Base-by-base conservation (phyloP, 2,888 invertebrate genomes). In the Amblyjoppa fuscipennis region DNA sequence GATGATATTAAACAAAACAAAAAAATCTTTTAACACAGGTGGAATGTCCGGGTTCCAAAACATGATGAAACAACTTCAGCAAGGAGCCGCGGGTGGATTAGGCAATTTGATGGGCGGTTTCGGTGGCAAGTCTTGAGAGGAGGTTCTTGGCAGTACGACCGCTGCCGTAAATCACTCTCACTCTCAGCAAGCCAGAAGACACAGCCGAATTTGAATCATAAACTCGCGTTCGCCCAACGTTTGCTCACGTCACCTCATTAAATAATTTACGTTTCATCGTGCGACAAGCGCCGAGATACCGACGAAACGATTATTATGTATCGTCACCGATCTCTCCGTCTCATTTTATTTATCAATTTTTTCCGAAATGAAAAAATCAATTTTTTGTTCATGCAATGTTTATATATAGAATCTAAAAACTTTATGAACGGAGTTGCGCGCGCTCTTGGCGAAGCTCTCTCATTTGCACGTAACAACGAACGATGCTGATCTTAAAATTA, bases 41-140 rank as follows among this genome's bases (percentile, higher is more conserved):
- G 99, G 99, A 34, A 98, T 99, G 96, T 96, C 97, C 28, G 99
- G 99, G 0, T 95, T 99, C 31, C 99, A 99, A 93, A 99, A 97
- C 93, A 99, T 99, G 98, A 99, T 99, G 99, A 95, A 98, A 90
- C 99, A 99, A 93, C 95, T 99, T 88, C 97, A 97, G 92, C 96
- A 96, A 86, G 96, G 96, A 1, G 95, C 95, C 4, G 95, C 95
- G 0, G 96, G 96, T 45, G 95, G 96, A 45, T 89, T 94, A 74
- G 94, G 95, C 56, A 96, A 96, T 94, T 93, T 96, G 88, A 96
- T 96, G 95, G 95, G 96, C 75, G 95, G 95, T 83, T 95, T 96
- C 87, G 95, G 96, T 82, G 95, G 95, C 51, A 95, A 95, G 90
- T 95, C 94, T 85, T 94, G 93, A 94, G 87, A 89, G 49, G 77